phyloP scores from a whole-genome alignment of 2,888 invertebrate species.

The Mesorhabditis spiculigera region DNA sequence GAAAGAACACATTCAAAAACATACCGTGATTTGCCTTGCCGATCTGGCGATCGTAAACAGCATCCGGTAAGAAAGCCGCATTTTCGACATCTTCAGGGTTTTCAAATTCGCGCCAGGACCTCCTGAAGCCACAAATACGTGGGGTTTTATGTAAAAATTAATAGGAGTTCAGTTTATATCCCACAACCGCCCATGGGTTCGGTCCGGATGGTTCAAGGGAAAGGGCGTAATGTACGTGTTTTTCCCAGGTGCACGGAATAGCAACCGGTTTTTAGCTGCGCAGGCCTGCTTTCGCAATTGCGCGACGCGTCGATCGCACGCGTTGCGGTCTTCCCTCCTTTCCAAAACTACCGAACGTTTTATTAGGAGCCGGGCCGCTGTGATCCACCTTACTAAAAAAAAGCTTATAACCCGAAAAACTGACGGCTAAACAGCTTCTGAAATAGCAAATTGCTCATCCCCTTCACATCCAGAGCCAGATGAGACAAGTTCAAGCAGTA shows the following conservation, averaged over 20 bases:
- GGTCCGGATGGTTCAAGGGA: too few relatives aligned
- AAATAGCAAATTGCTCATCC: slow-evolving; percentile 41
- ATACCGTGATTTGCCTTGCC: slow-evolving; percentile 28
- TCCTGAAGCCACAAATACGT: slow-evolving; percentile 13
- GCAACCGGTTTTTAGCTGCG: too few relatives aligned
- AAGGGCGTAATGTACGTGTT: too few relatives aligned
- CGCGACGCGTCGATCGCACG: too few relatives aligned
- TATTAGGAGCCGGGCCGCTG: too few relatives aligned
- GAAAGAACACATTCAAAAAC: too few relatives aligned
- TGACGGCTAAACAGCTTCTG: slow-evolving; percentile 43
- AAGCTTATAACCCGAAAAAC: not conserved
- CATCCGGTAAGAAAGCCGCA: slow-evolving; percentile 50
- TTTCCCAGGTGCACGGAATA: too few relatives aligned
- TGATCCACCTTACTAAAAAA: not conserved
- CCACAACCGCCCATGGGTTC: too few relatives aligned
- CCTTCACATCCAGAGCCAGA: slow-evolving; percentile 46
- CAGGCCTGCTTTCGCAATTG: too few relatives aligned
- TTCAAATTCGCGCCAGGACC: slow-evolving; percentile 33
- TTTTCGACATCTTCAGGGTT: slow-evolving; percentile 45
- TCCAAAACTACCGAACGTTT: too few relatives aligned
- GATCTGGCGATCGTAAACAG: slow-evolving; percentile 56
- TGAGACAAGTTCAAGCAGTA: slow-evolving; percentile 42
- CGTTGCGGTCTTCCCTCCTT: too few relatives aligned
- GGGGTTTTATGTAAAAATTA: too few relatives aligned
- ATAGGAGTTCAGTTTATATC: not conserved